Base-by-base conservation (phyloP, 2,797 vertebrate genomes). In the Aulostomus chinensis region DNA sequence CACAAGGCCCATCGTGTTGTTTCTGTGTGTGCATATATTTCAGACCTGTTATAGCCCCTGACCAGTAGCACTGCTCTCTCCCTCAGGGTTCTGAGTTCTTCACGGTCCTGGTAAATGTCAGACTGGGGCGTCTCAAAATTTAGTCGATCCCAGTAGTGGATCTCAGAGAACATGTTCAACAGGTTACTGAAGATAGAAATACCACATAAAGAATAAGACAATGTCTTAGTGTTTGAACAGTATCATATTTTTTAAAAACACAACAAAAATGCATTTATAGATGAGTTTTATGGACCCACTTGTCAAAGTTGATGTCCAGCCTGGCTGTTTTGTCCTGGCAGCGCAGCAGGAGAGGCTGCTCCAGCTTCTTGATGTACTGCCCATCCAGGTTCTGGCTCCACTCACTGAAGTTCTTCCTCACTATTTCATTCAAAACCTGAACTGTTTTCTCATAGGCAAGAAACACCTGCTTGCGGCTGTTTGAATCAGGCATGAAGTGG, bases 221-320 rank as follows among this genome's bases (percentile, higher is more conserved):
- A n/a, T n/a, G n/a, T n/a, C n/a, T n/a, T n/a, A n/a, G n/a, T n/a
- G n/a, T n/a, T n/a, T n/a, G n/a, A n/a, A n/a, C n/a, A n/a, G n/a
- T n/a, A n/a, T n/a, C n/a, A n/a, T n/a, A n/a, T n/a, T n/a, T n/a
- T n/a, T n/a, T n/a, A n/a, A 14, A 9, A 36, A 11, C 11, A 10
- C 10, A n/a, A 6, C 21, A 18, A 14, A 33, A 13, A 14, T 14
- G 7, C 22, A 24, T 10, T 4, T 40, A 13, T 17, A 50, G 4
- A 15, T 9, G 1, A 15, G 17, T 29, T 22, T 43, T 21, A 25
- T 7, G 42, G 2, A 67, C 85, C 11, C 79, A 96, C 94, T 80
- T 91, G 86, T 95, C 91, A 43, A 96, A 95, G 80, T 94, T 96
- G 67, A 93, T 58, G 4, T 93, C 89, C 72, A 96, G 74, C 81